Conservation (phyloP, 2,797 vertebrate genomes). For the Karalla daura region DNA sequence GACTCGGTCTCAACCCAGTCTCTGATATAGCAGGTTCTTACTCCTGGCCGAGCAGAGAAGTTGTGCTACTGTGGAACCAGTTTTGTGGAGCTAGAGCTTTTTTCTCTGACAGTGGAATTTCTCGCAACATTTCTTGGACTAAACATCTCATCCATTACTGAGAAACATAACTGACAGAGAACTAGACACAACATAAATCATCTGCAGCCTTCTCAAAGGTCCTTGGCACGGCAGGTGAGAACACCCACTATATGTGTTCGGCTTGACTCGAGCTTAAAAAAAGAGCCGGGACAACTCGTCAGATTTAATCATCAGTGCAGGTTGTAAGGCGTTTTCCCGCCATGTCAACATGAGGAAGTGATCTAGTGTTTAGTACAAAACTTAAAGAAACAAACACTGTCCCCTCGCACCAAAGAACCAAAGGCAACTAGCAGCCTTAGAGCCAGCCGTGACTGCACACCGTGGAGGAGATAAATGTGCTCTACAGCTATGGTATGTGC, state of each 20-base stretch:
- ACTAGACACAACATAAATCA: slow-evolving; percentile 23
- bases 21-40: too few relatives aligned
- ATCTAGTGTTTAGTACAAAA: slow-evolving; percentile 2
- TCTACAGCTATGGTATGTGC: slow-evolving; percentile 53
- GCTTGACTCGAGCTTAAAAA: not conserved
- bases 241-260: slow-evolving; percentile 28
- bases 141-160: too few relatives aligned
- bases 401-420: slow-evolving; percentile 19
- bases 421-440: slow-evolving; percentile 37
- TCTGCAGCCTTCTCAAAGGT: not conserved
- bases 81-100: too few relatives aligned
- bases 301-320: slow-evolving; percentile 43
- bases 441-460: slow-evolving; percentile 34
- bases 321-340: slow-evolving; percentile 18
- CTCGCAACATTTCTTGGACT: too few relatives aligned
- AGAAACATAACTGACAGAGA: too few relatives aligned
- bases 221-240: slow-evolving; percentile 6
- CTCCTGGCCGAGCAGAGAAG: too few relatives aligned
- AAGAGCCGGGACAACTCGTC: slow-evolving; percentile 13
- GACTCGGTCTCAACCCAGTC: too few relatives aligned
- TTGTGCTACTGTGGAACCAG: too few relatives aligned
- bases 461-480: slow-evolving; percentile 35
- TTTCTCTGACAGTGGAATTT: too few relatives aligned
- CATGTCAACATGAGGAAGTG: not conserved
- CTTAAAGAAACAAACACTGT: slow-evolving; percentile 41